Conservation (phyloP, 1,140 invertebrate species). For the Artemia franciscana region DNA sequence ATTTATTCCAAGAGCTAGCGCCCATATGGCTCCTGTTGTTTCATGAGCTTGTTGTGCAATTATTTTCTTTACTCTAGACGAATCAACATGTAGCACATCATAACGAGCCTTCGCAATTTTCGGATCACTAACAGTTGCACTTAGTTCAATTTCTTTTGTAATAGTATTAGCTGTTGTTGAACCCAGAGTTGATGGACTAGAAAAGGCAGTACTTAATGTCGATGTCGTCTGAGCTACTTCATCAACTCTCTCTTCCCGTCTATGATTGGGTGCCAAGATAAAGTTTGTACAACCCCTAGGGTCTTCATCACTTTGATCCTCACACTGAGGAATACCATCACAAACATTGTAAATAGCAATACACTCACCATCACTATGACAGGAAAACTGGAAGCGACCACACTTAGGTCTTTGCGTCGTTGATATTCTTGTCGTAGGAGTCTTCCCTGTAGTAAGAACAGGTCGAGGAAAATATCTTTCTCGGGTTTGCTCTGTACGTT, state of each 20-base stretch:
- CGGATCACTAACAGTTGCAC: neutral
- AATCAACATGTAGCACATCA: neutral
- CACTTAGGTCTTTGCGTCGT: slow-evolving; percentile 24
- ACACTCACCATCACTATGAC: slow-evolving; percentile 58
- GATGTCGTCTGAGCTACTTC: neutral
- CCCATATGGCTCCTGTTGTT: neutral
- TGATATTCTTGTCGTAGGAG: slow-evolving; percentile 2
- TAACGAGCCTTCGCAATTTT: neutral
- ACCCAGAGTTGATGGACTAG: neutral
- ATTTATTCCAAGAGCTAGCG: neutral
- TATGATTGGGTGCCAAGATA: neutral
- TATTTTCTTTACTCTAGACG: neutral
- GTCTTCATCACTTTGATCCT: slow-evolving; percentile 71
- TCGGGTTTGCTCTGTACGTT: neutral
- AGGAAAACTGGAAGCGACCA: slow-evolving; percentile 63
- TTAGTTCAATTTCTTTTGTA: neutral
- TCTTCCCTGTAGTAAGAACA: no score
- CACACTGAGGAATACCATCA: slow-evolving; percentile 77
- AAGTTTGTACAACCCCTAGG: slow-evolving; percentile 15
- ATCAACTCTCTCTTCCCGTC: neutral
- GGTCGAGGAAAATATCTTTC: neutral
- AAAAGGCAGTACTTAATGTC: no score
- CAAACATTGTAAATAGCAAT: slow-evolving; percentile 89
- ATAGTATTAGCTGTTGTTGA: neutral
- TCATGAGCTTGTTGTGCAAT: neutral